Evolutionary conservation across 2,888 invertebrate genomes (phyloP), one percentile per base, ranked within the genome.

Genomic region (Philonicus albiceps): DNA sequence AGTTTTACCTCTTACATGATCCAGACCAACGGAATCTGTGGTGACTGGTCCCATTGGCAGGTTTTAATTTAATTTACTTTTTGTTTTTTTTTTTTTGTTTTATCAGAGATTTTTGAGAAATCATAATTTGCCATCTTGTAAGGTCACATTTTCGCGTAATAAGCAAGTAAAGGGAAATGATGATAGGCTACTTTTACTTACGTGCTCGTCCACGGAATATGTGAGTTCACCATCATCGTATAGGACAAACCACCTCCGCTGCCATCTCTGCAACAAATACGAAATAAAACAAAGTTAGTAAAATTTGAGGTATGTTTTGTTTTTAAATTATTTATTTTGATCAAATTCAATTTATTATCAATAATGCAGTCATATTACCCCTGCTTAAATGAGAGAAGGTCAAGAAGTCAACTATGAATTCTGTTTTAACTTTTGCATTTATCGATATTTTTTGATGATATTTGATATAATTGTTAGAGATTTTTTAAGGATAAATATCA

Each of bases 201-300:
- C 98, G 94, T 98, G 98, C 93, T 99, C 98, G 93, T 99, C 99
- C 91, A 99, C 96, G 75, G 98, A 98, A 93, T 98, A 99, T 84
- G 98, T 98, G 88, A 99, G 94, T 92, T 99, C 98, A 86, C 99
- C 99, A 92, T 99, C 98, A 93, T 99, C 98, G 93, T 98, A 99
- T 86, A 99, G 94, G 86, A 98, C 97, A 94, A 99, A 99, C 97
- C 98, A 99, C 91, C 99, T 94, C 91, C 99, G 94, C 93, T 99
- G 99, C 99, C 99, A 99, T 95, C 99, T 95, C 98, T 99, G 95
- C 53, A 96, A 91, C 93, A 93, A 91, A 90, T 40, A n/a, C n/a
- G n/a, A 90, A 91, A 91, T 91, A 90, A n/a, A 90, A 89, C 87
- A 85, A 64, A 22, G 78, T 84, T 64, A 64, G 27, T 64, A 11